These are phyloP conservation scores for Mixornis gularis DNA, from an alignment of 2,113 vertebrate genomes.

Conservation along the genomic window DNA sequence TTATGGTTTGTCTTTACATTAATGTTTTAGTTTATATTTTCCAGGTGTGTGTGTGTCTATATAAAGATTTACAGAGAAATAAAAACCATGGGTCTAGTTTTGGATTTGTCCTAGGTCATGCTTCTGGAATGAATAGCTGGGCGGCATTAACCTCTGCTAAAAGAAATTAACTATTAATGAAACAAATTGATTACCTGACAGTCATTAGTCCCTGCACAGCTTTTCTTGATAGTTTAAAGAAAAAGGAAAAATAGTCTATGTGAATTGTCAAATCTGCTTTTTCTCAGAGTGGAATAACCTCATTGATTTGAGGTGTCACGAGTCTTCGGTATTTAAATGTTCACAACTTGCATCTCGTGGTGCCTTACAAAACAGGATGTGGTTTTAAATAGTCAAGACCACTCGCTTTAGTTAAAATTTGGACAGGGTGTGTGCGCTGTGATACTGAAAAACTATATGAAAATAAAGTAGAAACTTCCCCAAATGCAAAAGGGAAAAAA, in stretches of 20 bases:
- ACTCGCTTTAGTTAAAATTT: background rate
- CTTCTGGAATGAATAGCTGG: background rate
- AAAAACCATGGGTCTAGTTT: background rate
- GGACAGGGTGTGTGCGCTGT: background rate
- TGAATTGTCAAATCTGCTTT: background rate
- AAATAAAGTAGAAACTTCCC: background rate
- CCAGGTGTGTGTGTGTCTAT: background rate
- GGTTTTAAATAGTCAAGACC: background rate
- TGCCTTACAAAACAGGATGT: background rate
- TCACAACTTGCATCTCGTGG: background rate
- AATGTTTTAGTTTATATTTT: background rate
- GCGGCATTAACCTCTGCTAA: background rate
- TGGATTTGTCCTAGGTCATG: background rate
- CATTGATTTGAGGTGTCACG: background rate
- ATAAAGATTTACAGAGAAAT: background rate
- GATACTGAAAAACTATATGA: background rate
- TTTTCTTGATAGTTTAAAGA: background rate
- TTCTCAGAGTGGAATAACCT: background rate
- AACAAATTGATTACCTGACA: background rate
- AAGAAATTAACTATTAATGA: background rate
- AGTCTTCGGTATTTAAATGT: background rate
- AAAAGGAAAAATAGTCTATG: background rate
- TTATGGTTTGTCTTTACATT: background rate
- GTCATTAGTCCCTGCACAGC: background rate
- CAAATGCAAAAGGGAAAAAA: background rate